phyloP scores from a whole-genome alignment of 92 coral and sea anemone species.

The Pocillopora grandis region DNA sequence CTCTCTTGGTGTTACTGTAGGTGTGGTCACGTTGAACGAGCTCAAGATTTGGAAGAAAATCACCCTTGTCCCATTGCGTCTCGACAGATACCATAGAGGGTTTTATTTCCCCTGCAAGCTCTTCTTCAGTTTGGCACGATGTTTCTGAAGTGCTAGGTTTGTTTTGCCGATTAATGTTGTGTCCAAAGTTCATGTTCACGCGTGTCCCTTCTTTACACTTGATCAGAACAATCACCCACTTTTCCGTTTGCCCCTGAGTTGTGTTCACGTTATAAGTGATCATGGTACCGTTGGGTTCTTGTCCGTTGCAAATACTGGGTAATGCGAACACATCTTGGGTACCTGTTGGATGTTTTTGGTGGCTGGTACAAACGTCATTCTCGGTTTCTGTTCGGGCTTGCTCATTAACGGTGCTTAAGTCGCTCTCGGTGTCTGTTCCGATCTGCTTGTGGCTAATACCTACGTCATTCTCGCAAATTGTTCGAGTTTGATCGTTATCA shows the following conservation, averaged over 20 bases:
- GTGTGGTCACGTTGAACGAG: conserved; percentile 4
- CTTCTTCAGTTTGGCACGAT: conserved; percentile 9
- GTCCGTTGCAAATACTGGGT: not conserved
- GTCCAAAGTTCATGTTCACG: no score
- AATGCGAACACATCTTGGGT: not conserved
- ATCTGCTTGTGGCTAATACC: not conserved
- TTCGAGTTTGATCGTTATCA: not conserved
- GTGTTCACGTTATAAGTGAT: not conserved
- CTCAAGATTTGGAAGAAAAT: conserved; percentile 13
- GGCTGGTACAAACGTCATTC: not conserved
- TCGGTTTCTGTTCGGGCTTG: not conserved
- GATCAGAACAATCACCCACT: no score
- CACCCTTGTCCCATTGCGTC: conserved; percentile 19
- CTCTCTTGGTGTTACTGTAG: not conserved
- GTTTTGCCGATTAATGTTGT: not conserved
- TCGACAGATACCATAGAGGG: not conserved
- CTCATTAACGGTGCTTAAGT: not conserved
- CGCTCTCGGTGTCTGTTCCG: not conserved
- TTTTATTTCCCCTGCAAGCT: not conserved
- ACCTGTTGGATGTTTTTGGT: not conserved
- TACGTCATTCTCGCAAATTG: not conserved
- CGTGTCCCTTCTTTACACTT: no score
- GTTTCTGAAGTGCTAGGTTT: not conserved
- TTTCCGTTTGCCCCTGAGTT: no score
- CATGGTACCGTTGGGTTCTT: not conserved